phyloP scores from a whole-genome alignment of 2,888 invertebrate species.

The Yponomeuta plumbellus region DNA sequence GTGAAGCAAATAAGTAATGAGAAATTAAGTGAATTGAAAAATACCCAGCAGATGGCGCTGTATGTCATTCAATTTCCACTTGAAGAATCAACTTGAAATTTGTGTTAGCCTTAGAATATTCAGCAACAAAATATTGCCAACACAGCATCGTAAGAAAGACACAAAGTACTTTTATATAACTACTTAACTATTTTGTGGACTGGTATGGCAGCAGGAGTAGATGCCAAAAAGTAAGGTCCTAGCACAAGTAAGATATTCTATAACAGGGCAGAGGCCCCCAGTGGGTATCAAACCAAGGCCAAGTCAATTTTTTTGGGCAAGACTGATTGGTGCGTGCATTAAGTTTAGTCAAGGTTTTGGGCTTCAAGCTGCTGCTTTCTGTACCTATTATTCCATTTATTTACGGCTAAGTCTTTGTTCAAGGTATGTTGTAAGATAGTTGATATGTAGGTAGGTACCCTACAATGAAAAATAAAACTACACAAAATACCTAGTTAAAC shows the following conservation, averaged over 20 bases:
- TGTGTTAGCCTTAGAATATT: no score
- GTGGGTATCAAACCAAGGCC: constrained; percentile 35
- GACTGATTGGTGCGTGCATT: no score
- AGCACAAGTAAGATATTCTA: constrained; percentile 29
- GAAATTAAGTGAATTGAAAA: neutral
- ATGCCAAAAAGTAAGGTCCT: constrained; percentile 13
- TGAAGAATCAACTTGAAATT: no score
- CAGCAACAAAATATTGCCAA: neutral
- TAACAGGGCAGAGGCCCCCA: constrained; percentile 33
- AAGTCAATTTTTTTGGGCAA: constrained; percentile 9
- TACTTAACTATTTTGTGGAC: neutral
- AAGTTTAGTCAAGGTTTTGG: no score
- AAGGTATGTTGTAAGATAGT: neutral
- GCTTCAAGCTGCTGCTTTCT: neutral
- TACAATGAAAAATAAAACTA: neutral
- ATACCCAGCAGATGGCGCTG: constrained; percentile 11
- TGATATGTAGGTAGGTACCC: neutral
- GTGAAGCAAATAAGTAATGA: no score
- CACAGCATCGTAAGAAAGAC: neutral
- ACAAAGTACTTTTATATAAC: neutral
- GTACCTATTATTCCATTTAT: neutral
- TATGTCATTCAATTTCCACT: no score
- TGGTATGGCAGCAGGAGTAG: neutral
- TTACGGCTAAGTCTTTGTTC: neutral
- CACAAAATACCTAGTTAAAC: no score